Conservation (phyloP, 1,140 invertebrate genomes). For the Drosophila cardini region DNA sequence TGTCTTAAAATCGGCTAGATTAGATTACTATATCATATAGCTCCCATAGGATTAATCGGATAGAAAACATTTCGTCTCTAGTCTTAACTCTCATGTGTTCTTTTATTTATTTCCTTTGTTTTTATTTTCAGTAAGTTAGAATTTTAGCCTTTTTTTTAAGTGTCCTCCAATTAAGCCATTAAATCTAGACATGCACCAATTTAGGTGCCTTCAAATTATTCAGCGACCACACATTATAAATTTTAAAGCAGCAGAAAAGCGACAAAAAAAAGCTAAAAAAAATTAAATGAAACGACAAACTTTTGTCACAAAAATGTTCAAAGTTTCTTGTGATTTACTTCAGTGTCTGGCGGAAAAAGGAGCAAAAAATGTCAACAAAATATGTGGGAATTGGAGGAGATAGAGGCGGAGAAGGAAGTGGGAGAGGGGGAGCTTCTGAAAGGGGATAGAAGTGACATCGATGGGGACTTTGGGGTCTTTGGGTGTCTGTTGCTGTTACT, state of each 20-base stretch:
- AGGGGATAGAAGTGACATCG: no score
- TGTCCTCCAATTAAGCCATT: constrained; percentile 74
- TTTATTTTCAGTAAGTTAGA: not conserved
- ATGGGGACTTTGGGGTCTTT: no score
- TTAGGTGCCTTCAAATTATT: constrained; percentile 82
- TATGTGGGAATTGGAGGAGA: not conserved
- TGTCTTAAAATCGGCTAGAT: no score
- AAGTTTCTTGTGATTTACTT: constrained; percentile 73
- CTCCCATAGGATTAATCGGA: no score
- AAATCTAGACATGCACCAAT: constrained; percentile 82
- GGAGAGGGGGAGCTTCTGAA: not conserved
- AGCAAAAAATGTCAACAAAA: constrained; percentile 10
- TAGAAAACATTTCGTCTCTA: not conserved
- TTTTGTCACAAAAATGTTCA: constrained; percentile 78
- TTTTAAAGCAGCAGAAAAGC: constrained; percentile 59
- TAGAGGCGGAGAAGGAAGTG: not conserved
- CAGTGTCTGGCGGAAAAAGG: constrained; percentile 38
- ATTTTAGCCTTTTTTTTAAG: not conserved
- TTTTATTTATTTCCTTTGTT: not conserved
- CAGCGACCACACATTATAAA: constrained; percentile 83
- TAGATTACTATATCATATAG: no score
- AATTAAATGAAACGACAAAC: constrained; percentile 38
- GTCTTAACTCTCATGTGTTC: no score
- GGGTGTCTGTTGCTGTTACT: constrained; percentile 49
- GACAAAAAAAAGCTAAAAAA: constrained; percentile 5